phyloP scores from a whole-genome alignment of 2,113 vertebrate species.

The Himantopus leucocephalus region DNA sequence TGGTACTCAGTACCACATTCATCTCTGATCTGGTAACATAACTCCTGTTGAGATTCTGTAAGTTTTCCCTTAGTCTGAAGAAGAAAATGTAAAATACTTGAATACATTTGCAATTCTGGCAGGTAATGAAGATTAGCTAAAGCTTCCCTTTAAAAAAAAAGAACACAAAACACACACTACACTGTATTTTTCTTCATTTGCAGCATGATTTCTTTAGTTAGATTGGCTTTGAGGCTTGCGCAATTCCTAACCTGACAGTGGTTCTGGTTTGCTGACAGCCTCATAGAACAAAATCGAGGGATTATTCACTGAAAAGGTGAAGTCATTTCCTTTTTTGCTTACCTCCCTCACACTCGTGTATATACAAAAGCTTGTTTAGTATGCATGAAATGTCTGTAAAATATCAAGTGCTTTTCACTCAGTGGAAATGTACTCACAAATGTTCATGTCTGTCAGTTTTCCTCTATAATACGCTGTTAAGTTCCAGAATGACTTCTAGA shows the following conservation, averaged over 20 bases:
- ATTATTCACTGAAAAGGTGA: conserved; percentile 11
- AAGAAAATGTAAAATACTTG: background rate
- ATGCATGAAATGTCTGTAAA: background rate
- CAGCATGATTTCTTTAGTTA: fast-evolving
- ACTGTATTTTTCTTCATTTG: background rate
- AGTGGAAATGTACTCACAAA: background rate
- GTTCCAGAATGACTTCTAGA: background rate
- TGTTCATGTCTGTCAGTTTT: background rate
- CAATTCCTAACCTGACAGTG: conserved; percentile 30
- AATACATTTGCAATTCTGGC: background rate
- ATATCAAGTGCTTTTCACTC: background rate
- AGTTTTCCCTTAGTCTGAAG: background rate
- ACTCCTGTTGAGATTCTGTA: background rate
- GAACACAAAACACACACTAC: background rate
- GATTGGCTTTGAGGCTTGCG: background rate
- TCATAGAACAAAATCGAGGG: conserved; percentile 37
- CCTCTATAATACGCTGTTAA: background rate
- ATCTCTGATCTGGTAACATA: background rate
- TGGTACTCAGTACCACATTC: background rate
- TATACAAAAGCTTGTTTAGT: background rate
- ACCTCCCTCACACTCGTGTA: background rate
- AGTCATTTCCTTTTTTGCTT: conserved; percentile 11
- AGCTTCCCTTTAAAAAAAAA: background rate
- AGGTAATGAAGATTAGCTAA: background rate
- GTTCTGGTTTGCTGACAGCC: conserved; percentile 61